Conservation (phyloP, 2,888 invertebrate genomes). For the Emmelina monodactyla region DNA sequence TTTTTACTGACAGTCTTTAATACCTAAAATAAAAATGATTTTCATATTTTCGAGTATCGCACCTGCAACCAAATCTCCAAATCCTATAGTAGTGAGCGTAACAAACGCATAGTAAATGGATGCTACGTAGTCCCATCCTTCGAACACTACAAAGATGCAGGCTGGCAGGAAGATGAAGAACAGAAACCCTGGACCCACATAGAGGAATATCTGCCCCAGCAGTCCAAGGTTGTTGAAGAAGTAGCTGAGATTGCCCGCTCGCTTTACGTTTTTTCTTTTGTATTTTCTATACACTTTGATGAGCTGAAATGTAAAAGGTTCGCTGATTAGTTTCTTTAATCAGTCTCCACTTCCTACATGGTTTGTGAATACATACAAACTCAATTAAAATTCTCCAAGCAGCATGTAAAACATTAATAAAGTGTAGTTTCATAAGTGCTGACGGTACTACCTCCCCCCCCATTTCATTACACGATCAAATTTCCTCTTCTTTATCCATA, state of each 20-base stretch:
- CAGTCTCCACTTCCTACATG: neutral
- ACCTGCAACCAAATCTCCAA: constrained; percentile 94
- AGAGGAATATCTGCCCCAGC: constrained; percentile 80
- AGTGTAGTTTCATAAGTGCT: too few relatives aligned
- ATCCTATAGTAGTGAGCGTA: constrained; percentile 88
- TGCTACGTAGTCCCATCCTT: constrained; percentile 85
- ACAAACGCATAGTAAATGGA: constrained; percentile 89
- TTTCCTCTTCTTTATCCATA: too few relatives aligned
- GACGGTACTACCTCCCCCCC: too few relatives aligned
- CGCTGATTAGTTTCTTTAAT: neutral
- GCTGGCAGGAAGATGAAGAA: constrained; percentile 89
- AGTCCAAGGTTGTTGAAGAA: constrained; percentile 75
- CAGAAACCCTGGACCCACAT: constrained; percentile 87
- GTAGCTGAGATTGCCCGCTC: constrained; percentile 67
- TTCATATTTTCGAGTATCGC: constrained; percentile 13
- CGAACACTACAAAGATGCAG: constrained; percentile 82
- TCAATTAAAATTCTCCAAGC: neutral
- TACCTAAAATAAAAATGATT: neutral
- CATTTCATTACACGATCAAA: too few relatives aligned
- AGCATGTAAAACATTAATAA: too few relatives aligned
- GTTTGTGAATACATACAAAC: neutral
- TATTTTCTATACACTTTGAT: constrained; percentile 81
- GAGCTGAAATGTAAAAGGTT: constrained; percentile 62
- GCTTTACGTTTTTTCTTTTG: constrained; percentile 71
- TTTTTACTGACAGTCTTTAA: neutral